phyloP scores from a whole-genome alignment of 2,797 vertebrate species.

The Rhyacichthys aspro region DNA sequence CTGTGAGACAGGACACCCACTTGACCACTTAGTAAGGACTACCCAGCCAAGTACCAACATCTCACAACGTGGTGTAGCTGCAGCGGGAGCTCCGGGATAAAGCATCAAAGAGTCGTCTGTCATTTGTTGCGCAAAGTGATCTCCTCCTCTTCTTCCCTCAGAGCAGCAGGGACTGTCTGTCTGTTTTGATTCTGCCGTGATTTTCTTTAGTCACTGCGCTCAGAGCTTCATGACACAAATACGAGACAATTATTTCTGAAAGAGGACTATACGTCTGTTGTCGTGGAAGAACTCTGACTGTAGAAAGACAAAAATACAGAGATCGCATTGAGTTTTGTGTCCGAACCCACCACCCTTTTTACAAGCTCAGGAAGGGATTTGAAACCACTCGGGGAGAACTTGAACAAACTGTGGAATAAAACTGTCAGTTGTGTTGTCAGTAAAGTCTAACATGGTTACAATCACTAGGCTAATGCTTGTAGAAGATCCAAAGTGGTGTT shows the following conservation, averaged over 20 bases:
- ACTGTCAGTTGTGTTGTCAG: background rate
- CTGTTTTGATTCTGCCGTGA: constrained; percentile 14
- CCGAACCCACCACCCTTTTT: no score
- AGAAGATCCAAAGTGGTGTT: background rate
- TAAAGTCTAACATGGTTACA: no score
- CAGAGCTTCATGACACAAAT: constrained; percentile 10
- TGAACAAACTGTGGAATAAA: constrained; percentile 5
- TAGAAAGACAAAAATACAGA: no score
- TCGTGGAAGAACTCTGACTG: no score
- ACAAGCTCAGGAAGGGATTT: background rate
- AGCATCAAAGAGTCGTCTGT: constrained; percentile 21
- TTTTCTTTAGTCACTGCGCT: constrained; percentile 5
- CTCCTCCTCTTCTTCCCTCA: constrained; percentile 10
- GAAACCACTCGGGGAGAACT: constrained; percentile 16
- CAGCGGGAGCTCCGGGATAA: constrained; percentile 23
- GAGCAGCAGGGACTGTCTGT: constrained; percentile 10
- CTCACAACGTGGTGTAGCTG: constrained; percentile 7
- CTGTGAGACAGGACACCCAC: constrained; percentile 34
- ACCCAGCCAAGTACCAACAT: constrained; percentile 1
- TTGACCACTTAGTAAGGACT: constrained; percentile 21
- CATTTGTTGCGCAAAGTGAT: constrained; percentile 33
- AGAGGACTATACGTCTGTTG: background rate
- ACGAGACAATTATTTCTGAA: background rate
- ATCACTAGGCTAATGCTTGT: background rate
- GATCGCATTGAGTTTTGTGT: no score